Base-by-base conservation (phyloP, 2,797 vertebrate species). In the Dromococcyx pavoninus region DNA sequence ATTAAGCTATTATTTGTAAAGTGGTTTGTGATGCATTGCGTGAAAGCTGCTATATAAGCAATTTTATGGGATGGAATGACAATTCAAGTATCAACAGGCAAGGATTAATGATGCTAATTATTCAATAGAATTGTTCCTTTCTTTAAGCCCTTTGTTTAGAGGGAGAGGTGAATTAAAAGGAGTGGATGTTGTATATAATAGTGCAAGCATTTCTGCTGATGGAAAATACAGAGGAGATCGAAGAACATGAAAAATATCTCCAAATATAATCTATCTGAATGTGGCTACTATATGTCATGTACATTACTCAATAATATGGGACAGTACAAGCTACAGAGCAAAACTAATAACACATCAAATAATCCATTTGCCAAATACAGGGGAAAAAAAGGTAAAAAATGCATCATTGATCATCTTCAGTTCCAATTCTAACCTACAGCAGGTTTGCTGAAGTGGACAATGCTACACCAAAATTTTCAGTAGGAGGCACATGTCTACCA, bases 1-100 rank as follows among this genome's bases (percentile, higher is more conserved):
- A 94, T 96, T 94, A 94, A 92, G 78, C 91, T 93, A 86, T 94
- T 95, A 95, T 94, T 96, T 93, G 89, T 87, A 73, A 97, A 96
- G 80, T 57, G 70, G 81, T 95, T 93, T 69, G 60, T 86, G 86
- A 92, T 79, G 75, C 76, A 87, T 73, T 87, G 60, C 86, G 61
- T 39, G 83, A 88, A 95, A 92, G 61, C 75, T 81, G 89, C 80
- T 65, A 71, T 48, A 86, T 72, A 93, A 94, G 80, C 66, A 83
- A 64, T 90, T 91, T 92, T 91, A 84, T 71, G 58, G 72, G 56
- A 86, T 85, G 48, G 37, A 92, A 71, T 97, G 91, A 87, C 76
- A 93, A 93, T 82, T 80, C 92, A 73, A 80, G 75, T 95, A 96
- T 91, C 89, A 96, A 93, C 51, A 79, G 92, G 61, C 44, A 76